These are phyloP conservation scores for Actinia tenebrosa DNA, from an alignment of 64 coral and sea anemone species.

Conservation along the genomic window DNA sequence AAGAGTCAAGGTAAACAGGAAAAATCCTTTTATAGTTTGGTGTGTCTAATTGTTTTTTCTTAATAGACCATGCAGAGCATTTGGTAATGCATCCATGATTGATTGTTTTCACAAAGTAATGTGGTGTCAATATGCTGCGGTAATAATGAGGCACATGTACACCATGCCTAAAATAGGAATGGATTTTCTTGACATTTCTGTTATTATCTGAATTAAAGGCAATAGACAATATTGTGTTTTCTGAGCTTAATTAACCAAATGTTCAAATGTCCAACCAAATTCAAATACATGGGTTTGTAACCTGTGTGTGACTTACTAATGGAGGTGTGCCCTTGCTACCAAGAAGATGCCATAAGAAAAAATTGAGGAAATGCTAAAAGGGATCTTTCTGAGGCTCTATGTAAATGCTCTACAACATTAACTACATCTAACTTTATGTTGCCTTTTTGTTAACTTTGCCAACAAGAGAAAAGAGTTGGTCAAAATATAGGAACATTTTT, in stretches of 20 bases:
- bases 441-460: neutral
- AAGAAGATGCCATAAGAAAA: neutral
- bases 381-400: neutral
- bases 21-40: too few relatives aligned
- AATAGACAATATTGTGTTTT: neutral
- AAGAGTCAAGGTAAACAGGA: constrained; percentile 71
- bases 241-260: neutral
- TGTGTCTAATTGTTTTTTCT: too few relatives aligned
- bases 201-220: neutral
- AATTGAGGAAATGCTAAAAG: neutral
- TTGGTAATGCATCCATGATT: too few relatives aligned
- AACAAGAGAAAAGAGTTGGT: neutral
- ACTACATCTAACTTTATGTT: neutral
- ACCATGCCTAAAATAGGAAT: neutral
- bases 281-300: neutral
- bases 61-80: too few relatives aligned
- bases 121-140: too few relatives aligned
- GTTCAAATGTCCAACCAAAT: neutral
- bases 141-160: neutral
- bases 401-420: neutral
- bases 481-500: neutral
- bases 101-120: too few relatives aligned
- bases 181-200: neutral
- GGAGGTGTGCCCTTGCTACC: neutral
- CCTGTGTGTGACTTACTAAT: neutral